Evolutionary conservation across 2,797 vertebrate genomes (phyloP), one percentile per base, ranked within the genome.

Genomic region (Selene dorsalis): DNA sequence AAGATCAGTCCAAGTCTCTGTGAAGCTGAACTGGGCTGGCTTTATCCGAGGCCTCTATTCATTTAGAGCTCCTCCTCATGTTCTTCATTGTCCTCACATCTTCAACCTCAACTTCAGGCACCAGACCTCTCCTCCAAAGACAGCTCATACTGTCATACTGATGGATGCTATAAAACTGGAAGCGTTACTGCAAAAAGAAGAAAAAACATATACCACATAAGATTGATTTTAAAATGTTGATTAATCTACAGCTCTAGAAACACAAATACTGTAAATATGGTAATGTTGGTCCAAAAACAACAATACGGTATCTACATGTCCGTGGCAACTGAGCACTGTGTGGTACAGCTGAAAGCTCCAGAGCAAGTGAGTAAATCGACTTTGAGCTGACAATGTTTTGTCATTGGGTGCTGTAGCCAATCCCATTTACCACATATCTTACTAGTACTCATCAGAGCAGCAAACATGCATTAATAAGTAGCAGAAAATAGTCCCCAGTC

Each of bases 141-240:
- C 66, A 71, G 72, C 62, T 84, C 79, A 59, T 68, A 65, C 73
- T 60, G 45, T 73, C 28, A 47, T 55, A 18, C n/a, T n/a, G 64
- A 68, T 70, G 39, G 79, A 86, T 93, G 94, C 94, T 96, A 95
- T 94, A 93, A 95, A 89, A 88, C 92, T 52, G 93, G 90, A 82
- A 88, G 87, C 53, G 73, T 73, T 75, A 85, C 94, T 94, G 85
- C 69, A 65, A 84, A 88, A 50, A 93, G 45, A 76, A 61, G 0
- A 81, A 58, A 10, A 84, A 45, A 61, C 81, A 73, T 17, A 28
- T 39, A 52, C 28, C 5, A 82, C 6, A 45, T 48, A 1, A 72
- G 14, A 20, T 12, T 26, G 2, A 48, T 74, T 69, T 75, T 32
- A 55, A 68, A 28, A 68, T 18, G 47, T n/a, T 75, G 9, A 20